Base-by-base conservation (phyloP, 2,113 vertebrate genomes). In the Lutjanus erythropterus region DNA sequence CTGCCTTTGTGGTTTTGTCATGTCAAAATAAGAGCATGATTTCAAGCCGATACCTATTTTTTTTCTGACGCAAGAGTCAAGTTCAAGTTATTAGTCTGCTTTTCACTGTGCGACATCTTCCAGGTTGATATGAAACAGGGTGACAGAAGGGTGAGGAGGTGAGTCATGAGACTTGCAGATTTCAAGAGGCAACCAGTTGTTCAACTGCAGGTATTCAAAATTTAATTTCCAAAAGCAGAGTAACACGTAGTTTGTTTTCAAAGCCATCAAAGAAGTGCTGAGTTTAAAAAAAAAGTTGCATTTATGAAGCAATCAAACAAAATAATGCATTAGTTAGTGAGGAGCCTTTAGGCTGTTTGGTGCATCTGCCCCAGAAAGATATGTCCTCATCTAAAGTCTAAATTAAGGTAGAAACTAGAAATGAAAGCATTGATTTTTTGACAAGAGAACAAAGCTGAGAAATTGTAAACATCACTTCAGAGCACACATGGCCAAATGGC, bases 261-360 rank as follows among this genome's bases (percentile, higher is more conserved):
- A 80, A 69, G 59, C 62, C 61, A 53, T 81, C 27, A 75, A 59
- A 77, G 59, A 46, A 9, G 25, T 56, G 50, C 39, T 15, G 55
- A 31, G n/a, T 46, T 41, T 14, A 39, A 25, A 53, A 53, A 33
- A 58, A 39, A 58, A 72, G 69, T 39, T 35, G 47, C n/a, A n/a
- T n/a, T n/a, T n/a, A n/a, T n/a, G n/a, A n/a, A n/a, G n/a, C n/a
- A n/a, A n/a, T n/a, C n/a, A n/a, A n/a, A 35, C 70, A 29, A 21
- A 85, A 46, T 46, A 55, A 82, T 59, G 8, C 72, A 80, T 73
- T 64, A 47, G 14, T 80, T 70, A 61, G 15, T 44, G 19, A 55
- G 47, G 47, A 52, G 60, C 41, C 46, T 71, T 55, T 7, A 9
- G 64, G 73, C 23, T 61, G 50, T 72, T 60, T 64, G 53, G 49